Percentiles rank a stretch among this genome's conserved stretches.
Conservation (phyloP, 2,888 invertebrate genomes). For the Teleogryllus oceanicus region DNA sequence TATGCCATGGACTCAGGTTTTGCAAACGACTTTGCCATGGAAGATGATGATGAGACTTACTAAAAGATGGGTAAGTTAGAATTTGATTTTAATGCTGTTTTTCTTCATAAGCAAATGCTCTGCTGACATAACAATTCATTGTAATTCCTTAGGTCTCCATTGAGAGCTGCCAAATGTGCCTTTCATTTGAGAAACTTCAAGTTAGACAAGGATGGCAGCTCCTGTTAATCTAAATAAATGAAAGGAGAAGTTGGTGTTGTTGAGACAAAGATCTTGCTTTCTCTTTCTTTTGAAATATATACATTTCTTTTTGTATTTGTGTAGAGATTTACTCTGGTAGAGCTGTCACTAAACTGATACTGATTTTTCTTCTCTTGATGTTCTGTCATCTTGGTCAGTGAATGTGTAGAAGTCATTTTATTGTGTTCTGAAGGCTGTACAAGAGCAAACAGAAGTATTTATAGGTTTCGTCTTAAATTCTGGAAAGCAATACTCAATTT, state of each 20-base stretch:
- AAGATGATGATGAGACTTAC: conserved; percentile 63
- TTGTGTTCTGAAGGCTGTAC: conserved; percentile 1
- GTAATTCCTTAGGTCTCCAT: neutral
- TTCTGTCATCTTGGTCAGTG: no score
- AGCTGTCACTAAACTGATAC: no score
- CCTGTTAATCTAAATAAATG: neutral
- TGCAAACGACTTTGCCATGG: conserved; percentile 77
- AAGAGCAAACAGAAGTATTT: neutral
- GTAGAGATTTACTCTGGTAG: no score
- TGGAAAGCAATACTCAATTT: neutral
- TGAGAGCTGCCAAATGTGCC: neutral
- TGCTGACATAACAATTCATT: neutral
- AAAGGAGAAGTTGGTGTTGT: no score
- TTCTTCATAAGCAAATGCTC: neutral
- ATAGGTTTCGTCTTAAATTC: neutral
- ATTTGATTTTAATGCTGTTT: no score
- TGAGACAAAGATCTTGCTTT: neutral
- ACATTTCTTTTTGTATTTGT: no score
- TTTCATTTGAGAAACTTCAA: neutral
- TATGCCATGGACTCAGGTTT: conserved; percentile 76
- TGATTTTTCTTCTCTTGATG: no score
- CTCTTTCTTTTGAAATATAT: conserved; percentile 4
- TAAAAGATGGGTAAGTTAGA: neutral
- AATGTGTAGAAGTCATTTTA: neutral
- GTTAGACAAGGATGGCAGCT: neutral